These are phyloP conservation scores for Amazona guildingii DNA, from an alignment of 2,113 vertebrate genomes.

Conservation along the genomic window DNA sequence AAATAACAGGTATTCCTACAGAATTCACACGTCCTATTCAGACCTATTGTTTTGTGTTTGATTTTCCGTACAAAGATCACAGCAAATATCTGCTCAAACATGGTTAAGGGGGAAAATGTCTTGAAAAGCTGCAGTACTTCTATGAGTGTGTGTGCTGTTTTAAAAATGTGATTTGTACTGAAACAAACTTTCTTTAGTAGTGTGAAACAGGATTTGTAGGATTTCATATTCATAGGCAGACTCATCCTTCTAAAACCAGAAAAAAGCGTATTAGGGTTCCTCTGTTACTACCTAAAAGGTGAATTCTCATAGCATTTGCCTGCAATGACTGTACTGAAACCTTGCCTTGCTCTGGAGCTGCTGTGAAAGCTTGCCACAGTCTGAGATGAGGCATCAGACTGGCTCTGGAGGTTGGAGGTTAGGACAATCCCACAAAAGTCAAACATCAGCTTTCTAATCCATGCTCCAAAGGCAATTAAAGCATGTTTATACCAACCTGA, in stretches of 20 bases:
- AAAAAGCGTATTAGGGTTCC: background rate
- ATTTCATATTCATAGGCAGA: background rate
- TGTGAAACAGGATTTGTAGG: background rate
- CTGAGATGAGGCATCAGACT: accelerated
- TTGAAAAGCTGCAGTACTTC: background rate
- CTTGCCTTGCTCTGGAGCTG: background rate
- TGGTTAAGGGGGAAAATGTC: background rate
- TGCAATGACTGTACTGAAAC: background rate
- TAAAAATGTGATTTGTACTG: background rate
- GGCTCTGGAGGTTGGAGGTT: background rate
- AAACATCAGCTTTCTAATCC: background rate
- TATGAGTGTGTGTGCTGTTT: background rate
- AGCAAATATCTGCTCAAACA: background rate
- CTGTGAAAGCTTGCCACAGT: background rate
- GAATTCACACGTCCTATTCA: background rate
- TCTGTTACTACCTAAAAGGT: background rate
- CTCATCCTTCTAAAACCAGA: background rate
- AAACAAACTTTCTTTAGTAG: background rate
- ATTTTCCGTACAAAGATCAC: background rate
- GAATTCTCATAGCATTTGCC: background rate
- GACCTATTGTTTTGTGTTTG: background rate
- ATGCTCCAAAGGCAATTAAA: background rate
- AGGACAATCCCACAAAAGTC: background rate
- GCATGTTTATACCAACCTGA: background rate
- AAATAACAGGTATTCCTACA: background rate